Evolutionary conservation across 2,113 vertebrate genomes (phyloP), one percentile per base, ranked within the genome.

Genomic region (Emydocephalus ijimae): DNA sequence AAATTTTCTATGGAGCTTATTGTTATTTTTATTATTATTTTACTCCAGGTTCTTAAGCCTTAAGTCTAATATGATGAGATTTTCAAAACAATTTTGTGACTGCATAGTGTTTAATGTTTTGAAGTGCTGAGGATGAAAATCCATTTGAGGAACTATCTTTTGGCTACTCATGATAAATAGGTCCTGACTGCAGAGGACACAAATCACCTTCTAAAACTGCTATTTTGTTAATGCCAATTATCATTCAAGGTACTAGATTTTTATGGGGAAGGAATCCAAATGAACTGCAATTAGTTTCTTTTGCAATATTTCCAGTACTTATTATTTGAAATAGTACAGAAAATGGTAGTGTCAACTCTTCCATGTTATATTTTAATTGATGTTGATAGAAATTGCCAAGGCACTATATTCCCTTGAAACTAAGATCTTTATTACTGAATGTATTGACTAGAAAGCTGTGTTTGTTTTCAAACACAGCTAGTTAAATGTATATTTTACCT

Each of bases 91-190:
- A 97, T 97, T 95, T 95, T 88, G 86, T 90, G 95, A 93, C 95
- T 94, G 92, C 95, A 93, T 11, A 88, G 88, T 1, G 92, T 91
- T 96, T 95, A 93, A 56, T 95, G 96, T 96, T 96, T 93, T 95
- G 95, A 94, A 97, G 95, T 95, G 93, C 90, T 48, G 95, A 96
- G 97, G 96, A 95, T 96, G 95, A 97, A 98, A 98, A 98, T 96
- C 96, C 95, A 96, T 97, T 97, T 96, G 95, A 94, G 94, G 93
- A 93, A 95, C 96, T 94, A 92, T 95, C 95, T 97, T 92, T 92
- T 95, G 96, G 93, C 91, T 94, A 55, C 4, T 90, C 0, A 0
- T 94, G 97, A 97, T 97, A 97, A 98, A 96, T 95, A 92, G 90
- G 90, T 95, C 96, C 95, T 92, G 94, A 96, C 93, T 85, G 0